Evolutionary conservation across 2,797 vertebrate species (phyloP), one percentile per base, ranked within the genome.

Genomic region (Gymnothorax javanicus): DNA sequence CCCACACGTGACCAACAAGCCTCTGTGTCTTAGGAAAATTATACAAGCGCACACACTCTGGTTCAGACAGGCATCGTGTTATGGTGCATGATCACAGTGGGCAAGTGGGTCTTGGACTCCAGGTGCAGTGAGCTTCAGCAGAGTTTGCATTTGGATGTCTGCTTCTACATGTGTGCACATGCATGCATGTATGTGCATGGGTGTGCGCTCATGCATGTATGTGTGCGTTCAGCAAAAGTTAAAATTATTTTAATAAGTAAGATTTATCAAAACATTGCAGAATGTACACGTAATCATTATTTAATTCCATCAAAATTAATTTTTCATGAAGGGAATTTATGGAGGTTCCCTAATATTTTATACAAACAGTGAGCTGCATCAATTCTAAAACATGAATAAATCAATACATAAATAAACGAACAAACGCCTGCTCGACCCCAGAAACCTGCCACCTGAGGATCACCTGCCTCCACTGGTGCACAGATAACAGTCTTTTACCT

Each of bases 241-340:
- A 17, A 50, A 52, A 17, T 50, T 17, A 7, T 89, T 50, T 23
- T 69, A 71, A 83, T 23, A 90, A 20, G 25, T 82, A 94, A 94
- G 89, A 93, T 95, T 94, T 92, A 94, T 95, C 93, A 89, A 94
- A 94, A 91, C 86, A 91, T 86, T 13, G 64, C 85, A 88, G 71
- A 91, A 92, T 92, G 93, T 94, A 94, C 92, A 92, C 91, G 92
- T 93, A 93, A 95, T 94, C 2, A 94, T 95, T 94, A 94, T 95
- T 94, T 94, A 87, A 93, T 92, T 88, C 90, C 91, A 92, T 94
- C 93, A n/a, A 52, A 87, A 92, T 94, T 84, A 94, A 95, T 94
- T 93, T 93, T 94, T 93, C 82, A 95, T 93, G 89, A 90, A 84
- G 87, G 91, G 93, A 93, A 93, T 86, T 87, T 64, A 15, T 57